Conservation (phyloP, 2,888 invertebrate species). For the Drosophila subsilvestris region DNA sequence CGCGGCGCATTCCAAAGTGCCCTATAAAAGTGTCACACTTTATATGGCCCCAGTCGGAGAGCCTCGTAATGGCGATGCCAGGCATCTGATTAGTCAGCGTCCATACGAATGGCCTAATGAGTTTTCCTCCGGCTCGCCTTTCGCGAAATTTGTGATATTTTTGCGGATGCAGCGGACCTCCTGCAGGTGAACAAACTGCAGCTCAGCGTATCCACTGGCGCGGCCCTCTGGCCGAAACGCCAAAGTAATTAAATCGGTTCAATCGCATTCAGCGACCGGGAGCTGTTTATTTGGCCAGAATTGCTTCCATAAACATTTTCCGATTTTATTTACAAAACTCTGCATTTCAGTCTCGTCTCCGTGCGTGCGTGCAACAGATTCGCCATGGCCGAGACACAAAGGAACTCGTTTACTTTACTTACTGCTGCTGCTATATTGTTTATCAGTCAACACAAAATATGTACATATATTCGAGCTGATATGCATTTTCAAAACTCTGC, state of each 20-base stretch:
- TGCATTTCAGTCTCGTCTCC: not conserved
- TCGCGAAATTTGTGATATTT: slow-evolving; percentile 7
- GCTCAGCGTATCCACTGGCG: not conserved
- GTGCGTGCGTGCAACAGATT: not conserved
- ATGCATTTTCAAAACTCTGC: too few species aligned
- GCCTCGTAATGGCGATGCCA: slow-evolving; percentile 36
- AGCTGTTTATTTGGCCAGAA: slow-evolving; percentile 60
- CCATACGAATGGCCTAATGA: slow-evolving; percentile 39
- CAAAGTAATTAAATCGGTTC: slow-evolving; percentile 32
- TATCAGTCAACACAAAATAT: slow-evolving; percentile 12
- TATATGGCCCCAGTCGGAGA: slow-evolving; percentile 52
- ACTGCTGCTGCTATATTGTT: slow-evolving; percentile 1
- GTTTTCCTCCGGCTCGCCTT: slow-evolving; percentile 16
- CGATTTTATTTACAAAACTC: slow-evolving; percentile 47
- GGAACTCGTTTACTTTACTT: slow-evolving; percentile 36
- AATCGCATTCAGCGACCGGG: slow-evolving; percentile 27
- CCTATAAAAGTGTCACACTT: slow-evolving; percentile 77
- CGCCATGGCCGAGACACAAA: slow-evolving; percentile 8
- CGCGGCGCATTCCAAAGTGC: slow-evolving; percentile 70
- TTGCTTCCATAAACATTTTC: slow-evolving; percentile 51
- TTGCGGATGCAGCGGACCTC: slow-evolving; percentile 7
- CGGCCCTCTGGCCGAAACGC: slow-evolving; percentile 19
- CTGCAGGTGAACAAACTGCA: slow-evolving; percentile 61
- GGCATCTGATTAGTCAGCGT: slow-evolving; percentile 57
- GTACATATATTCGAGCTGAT: not conserved